phyloP scores from a whole-genome alignment of 2,113 vertebrate genomes.

The Sceloporus tristichus region DNA sequence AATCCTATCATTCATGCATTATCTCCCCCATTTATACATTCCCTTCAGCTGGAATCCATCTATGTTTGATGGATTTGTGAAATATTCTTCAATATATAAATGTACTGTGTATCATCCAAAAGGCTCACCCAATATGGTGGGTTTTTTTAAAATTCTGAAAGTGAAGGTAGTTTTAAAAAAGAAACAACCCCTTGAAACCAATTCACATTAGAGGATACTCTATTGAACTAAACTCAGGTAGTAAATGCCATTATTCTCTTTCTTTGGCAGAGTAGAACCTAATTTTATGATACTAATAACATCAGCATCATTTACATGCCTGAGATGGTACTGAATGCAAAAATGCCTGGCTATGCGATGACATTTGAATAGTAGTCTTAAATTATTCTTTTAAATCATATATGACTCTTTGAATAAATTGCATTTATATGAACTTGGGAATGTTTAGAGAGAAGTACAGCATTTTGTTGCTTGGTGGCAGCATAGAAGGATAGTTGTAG shows the following conservation, averaged over 20 bases:
- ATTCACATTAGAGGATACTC: background rate
- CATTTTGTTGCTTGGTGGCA: background rate
- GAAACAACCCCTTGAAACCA: slow-evolving; percentile 25
- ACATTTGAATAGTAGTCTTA: slow-evolving; percentile 35
- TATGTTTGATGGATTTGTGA: slow-evolving; percentile 1
- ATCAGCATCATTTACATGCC: slow-evolving; percentile 19
- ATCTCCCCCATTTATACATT: slow-evolving; percentile 2
- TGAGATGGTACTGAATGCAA: slow-evolving; percentile 24
- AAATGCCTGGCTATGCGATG: background rate
- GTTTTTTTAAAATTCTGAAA: slow-evolving; percentile 2
- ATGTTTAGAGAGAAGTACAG: background rate
- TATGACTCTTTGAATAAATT: background rate
- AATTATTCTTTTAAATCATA: slow-evolving; percentile 29
- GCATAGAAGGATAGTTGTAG: background rate
- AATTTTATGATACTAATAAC: slow-evolving; percentile 37
- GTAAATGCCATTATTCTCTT: slow-evolving; percentile 26
- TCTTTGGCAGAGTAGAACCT: background rate
- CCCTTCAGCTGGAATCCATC: background rate
- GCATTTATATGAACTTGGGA: background rate
- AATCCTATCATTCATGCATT: background rate
- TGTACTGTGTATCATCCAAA: slow-evolving; percentile 13
- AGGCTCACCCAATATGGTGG: background rate
- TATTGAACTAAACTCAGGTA: slow-evolving; percentile 36
- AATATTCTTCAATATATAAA: background rate
- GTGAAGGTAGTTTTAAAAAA: background rate